Evolutionary conservation across 1,140 invertebrate species (phyloP), one percentile per base, ranked within the genome.

Genomic region (Chlorops oryzae): DNA sequence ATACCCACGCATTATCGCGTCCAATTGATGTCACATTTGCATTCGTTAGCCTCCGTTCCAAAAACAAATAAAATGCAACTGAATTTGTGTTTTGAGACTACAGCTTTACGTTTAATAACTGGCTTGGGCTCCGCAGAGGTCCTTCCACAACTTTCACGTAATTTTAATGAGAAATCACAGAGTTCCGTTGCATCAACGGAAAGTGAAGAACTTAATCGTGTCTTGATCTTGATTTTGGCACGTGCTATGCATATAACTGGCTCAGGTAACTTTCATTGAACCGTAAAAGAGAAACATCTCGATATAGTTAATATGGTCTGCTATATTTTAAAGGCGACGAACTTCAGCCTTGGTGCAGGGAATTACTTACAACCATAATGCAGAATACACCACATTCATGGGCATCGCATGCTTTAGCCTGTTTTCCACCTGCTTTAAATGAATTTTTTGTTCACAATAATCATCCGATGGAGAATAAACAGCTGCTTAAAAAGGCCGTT

Each of bases 41-140:
- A 96, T 63, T 90, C 85, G 27, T 75, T 96, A 22, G 88, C 90
- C 7, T 85, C 88, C 7, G 87, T 92, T 10, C 87, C 90, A 13
- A 92, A 95, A 70, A 92, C 91, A 2, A 96, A 96, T 74, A 92
- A 95, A 67, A 94, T 90, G 20, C 95, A 98, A 68, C 75, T 97
- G 5, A 91, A 96, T 76, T 74, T 96, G 32, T 96, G 93, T 71
- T 90, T 96, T 50, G 93, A 97, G 75, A 95, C 89, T 55, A 96
- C 93, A 4, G 91, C 92, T 1, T 74, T 97, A 20, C 81, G 92
- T 20, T 72, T 97, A 5, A 95, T 96, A 35, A 92, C 90, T 12
- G 91, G 92, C 17, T 75, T 97, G 21, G 91, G 91, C 7, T 94
- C 88, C 59, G 84, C 86, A 0, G 93, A 97, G 67, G 90, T 97